Conservation (phyloP, 1,140 invertebrate species). For the Adelges cooleyi region DNA sequence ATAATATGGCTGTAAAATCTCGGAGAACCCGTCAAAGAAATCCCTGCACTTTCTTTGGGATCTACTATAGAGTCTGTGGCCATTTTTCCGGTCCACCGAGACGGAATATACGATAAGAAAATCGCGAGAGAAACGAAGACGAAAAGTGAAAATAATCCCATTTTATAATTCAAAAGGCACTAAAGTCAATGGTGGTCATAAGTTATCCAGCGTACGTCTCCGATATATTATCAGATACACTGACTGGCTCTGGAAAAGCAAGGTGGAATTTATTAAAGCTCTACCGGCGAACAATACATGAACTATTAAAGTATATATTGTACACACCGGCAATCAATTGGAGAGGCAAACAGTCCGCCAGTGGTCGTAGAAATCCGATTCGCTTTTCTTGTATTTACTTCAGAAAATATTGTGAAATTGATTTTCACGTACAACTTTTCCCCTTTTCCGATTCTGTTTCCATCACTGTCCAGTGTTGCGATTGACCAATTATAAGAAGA, state of each 20-base stretch:
- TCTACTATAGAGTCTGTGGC: constrained; percentile 4
- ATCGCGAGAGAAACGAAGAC: neutral
- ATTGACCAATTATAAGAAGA: too few species aligned
- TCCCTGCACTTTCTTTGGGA: neutral
- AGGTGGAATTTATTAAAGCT: constrained; percentile 11
- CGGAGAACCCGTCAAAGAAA: too few species aligned
- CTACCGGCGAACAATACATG: neutral
- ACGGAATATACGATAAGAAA: constrained; percentile 23
- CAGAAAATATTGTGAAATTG: too few species aligned
- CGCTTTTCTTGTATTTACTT: too few species aligned
- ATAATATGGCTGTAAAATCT: too few species aligned
- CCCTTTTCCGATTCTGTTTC: too few species aligned
- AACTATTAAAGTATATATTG: constrained; percentile 16
- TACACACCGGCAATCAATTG: too few species aligned
- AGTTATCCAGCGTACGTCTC: constrained; percentile 2
- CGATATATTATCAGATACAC: constrained; percentile 18
- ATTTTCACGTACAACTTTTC: too few species aligned
- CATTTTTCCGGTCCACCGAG: constrained; percentile 24
- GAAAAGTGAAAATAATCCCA: constrained; percentile 15
- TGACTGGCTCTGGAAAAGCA: neutral
- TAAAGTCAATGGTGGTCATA: constrained; percentile 1
- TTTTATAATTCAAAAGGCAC: constrained; percentile 23
- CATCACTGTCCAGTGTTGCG: too few species aligned
- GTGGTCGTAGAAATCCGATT: too few species aligned
- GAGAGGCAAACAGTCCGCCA: too few species aligned